Percentiles rank a stretch among this genome's conserved stretches.
These are phyloP conservation scores for Melangyna quadrimaculata DNA, from an alignment of 2,888 invertebrate genomes.

Conservation along the genomic window DNA sequence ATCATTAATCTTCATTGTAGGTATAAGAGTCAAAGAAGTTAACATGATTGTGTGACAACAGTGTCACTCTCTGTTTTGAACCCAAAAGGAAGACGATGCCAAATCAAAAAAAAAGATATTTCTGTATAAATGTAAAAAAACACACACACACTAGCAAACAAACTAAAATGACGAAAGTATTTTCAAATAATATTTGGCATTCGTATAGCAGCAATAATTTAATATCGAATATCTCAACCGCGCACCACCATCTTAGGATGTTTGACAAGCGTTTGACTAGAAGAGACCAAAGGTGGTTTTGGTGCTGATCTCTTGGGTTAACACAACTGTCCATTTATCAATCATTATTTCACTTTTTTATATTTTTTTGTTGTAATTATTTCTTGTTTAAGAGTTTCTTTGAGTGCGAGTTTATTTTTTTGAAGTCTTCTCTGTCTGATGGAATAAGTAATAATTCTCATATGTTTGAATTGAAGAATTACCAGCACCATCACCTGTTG, in stretches of 20 bases:
- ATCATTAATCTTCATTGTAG: constrained; percentile 66
- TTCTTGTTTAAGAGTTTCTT: constrained; percentile 33
- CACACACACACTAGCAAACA: background rate
- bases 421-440: background rate
- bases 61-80: constrained; percentile 49
- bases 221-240: constrained; percentile 38
- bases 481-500: background rate
- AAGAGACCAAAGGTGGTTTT: constrained; percentile 62
- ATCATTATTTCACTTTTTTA: constrained; percentile 49
- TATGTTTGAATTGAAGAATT: background rate
- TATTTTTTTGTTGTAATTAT: constrained; percentile 27
- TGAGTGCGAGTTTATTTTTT: constrained; percentile 4
- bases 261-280: constrained; percentile 68
- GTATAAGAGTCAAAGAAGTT: constrained; percentile 47
- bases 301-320: constrained; percentile 56
- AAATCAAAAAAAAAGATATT: background rate
- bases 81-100: constrained; percentile 58
- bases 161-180: constrained; percentile 41
- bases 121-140: background rate
- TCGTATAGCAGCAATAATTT: background rate
- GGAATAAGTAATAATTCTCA: constrained; percentile 7
- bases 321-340: constrained; percentile 62
- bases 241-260: constrained; percentile 63
- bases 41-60: constrained; percentile 70
- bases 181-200: constrained; percentile 55